Conservation (phyloP, 2,797 vertebrate genomes). For the Pseudomugil tenellus region DNA sequence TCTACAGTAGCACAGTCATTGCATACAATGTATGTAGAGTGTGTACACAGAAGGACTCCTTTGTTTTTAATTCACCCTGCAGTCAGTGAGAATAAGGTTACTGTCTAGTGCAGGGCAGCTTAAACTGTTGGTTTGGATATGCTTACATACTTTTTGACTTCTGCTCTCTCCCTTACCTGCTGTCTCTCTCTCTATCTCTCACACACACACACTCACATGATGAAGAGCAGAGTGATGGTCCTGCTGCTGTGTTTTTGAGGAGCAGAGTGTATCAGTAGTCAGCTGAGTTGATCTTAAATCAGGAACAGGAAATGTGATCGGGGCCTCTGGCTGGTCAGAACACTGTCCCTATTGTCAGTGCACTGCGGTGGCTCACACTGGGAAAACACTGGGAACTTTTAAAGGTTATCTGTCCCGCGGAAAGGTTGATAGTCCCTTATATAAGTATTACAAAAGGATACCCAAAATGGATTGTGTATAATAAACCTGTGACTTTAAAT, state of each 20-base stretch:
- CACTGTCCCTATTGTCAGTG: conserved; percentile 77
- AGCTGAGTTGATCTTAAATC: conserved; percentile 80
- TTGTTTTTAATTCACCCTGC: conserved; percentile 53
- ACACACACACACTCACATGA: conserved; percentile 27
- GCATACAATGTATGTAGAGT: conserved; percentile 36
- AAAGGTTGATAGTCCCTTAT: conserved; percentile 62
- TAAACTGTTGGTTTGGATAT: conserved; percentile 43
- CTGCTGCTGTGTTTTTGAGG: conserved; percentile 49
- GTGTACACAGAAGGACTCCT: conserved; percentile 40
- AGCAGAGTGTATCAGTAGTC: conserved; percentile 72
- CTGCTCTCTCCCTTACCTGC: background rate
- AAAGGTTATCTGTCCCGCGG: conserved; percentile 77
- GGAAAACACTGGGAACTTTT: conserved; percentile 75
- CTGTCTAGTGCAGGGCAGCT: conserved; percentile 16
- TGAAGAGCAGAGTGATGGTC: conserved; percentile 38
- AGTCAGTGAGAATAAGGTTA: conserved; percentile 48
- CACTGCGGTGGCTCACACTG: conserved; percentile 58
- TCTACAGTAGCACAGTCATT: conserved; percentile 22
- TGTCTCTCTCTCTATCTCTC: too few relatives aligned
- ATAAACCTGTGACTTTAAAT: conserved; percentile 23
- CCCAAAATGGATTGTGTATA: conserved; percentile 23
- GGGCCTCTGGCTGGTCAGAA: conserved; percentile 64
- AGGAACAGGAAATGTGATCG: conserved; percentile 82
- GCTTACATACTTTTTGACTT: conserved; percentile 18
- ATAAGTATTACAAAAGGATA: conserved; percentile 41